Percentiles rank a stretch among this genome's conserved stretches.
These are phyloP conservation scores for Athrips mouffetella DNA, from an alignment of 2,888 invertebrate genomes.

Conservation along the genomic window DNA sequence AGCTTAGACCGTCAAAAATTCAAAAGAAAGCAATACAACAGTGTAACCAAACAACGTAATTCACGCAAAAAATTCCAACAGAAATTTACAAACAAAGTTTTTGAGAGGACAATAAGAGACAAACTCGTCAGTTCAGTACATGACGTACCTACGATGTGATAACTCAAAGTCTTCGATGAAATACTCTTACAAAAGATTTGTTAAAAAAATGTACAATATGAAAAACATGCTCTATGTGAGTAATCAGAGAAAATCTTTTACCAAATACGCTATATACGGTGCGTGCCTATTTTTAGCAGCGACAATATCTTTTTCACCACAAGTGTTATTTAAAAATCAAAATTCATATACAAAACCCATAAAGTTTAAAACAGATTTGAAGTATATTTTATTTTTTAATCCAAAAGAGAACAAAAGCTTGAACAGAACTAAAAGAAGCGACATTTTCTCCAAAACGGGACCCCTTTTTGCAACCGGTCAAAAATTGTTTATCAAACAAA, in stretches of 20 bases:
- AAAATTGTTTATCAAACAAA: constrained; percentile 49
- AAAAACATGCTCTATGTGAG: constrained; percentile 47
- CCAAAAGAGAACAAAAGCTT: constrained; percentile 23
- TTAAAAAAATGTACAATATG: constrained; percentile 31
- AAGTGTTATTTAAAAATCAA: constrained; percentile 25
- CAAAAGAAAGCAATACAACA: background rate
- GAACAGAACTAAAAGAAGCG: background rate
- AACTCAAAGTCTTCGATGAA: background rate
- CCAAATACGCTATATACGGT: constrained; percentile 35
- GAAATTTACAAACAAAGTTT: constrained; percentile 9
- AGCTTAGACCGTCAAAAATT: too few relatives aligned
- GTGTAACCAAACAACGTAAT: background rate
- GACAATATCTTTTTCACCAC: constrained; percentile 40
- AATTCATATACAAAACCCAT: background rate
- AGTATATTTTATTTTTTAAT: constrained; percentile 62
- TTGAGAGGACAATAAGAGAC: background rate
- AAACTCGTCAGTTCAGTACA: background rate
- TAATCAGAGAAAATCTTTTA: constrained; percentile 32
- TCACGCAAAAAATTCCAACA: constrained; percentile 6
- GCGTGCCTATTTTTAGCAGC: constrained; percentile 30
- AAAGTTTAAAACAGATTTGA: constrained; percentile 53
- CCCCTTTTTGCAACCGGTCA: constrained; percentile 40
- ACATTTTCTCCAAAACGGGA: background rate
- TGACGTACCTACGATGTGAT: background rate
- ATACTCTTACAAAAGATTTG: background rate